phyloP scores from a whole-genome alignment of 64 coral and sea anemone species.

The Acropora tenuis region DNA sequence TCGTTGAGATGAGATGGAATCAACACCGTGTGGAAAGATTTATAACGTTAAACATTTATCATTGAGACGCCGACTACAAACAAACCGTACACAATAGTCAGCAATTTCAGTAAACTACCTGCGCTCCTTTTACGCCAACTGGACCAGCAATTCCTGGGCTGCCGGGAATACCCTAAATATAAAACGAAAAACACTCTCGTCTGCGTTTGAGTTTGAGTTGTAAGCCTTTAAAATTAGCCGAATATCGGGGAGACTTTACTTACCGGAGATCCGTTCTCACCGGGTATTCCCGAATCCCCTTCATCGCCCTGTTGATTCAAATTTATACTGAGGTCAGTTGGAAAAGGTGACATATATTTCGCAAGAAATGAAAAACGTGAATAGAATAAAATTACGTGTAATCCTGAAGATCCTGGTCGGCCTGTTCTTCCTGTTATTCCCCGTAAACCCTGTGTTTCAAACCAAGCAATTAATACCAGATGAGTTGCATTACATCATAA shows the following conservation, averaged over 20 bases:
- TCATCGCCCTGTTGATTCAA: slow-evolving; percentile 15
- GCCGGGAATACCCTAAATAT: slow-evolving; percentile 26
- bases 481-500: background rate
- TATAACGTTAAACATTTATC: background rate
- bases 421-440: slow-evolving; percentile 2
- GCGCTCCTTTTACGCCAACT: slow-evolving; percentile 19
- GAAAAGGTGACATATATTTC: background rate
- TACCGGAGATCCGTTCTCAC: slow-evolving; percentile 24
- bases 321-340: background rate
- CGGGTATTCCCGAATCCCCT: slow-evolving; percentile 21
- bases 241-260: background rate
- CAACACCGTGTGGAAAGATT: too few relatives aligned
- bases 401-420: slow-evolving; percentile 1
- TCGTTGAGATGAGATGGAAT: background rate
- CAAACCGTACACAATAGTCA: background rate
- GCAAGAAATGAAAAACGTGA: background rate
- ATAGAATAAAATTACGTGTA: slow-evolving; percentile 1
- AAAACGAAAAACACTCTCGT: background rate
- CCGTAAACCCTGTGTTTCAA: background rate
- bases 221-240: background rate
- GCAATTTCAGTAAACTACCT: background rate
- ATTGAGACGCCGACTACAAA: background rate
- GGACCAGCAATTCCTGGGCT: slow-evolving; percentile 40
- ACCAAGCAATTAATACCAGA: background rate
- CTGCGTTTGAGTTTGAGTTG: background rate